Evolutionary conservation across 2,113 vertebrate species (phyloP).

Genomic region (Prionailurus viverrinus): DNA sequence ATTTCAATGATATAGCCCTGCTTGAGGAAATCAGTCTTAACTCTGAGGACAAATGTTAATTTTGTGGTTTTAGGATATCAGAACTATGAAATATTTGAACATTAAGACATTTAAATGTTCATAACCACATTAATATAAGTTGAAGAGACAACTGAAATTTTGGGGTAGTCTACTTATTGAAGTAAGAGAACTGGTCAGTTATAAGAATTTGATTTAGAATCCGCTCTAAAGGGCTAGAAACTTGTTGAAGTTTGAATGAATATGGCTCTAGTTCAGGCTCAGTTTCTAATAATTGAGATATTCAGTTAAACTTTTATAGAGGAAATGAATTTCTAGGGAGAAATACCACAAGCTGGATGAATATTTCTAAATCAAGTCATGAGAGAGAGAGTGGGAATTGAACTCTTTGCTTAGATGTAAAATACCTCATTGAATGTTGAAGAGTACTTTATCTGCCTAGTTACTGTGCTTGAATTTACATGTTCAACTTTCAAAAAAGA

Average conservation of each 20-base stretch:
- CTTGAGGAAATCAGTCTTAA: conserved; percentile 51
- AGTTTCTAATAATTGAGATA: conserved; percentile 28
- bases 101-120: conserved; percentile 28
- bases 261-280: background rate
- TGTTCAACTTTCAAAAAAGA: conserved; percentile 6
- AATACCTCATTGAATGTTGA: background rate
- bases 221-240: background rate
- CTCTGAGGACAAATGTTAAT: conserved; percentile 14
- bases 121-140: background rate
- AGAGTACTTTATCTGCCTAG: conserved; percentile 11
- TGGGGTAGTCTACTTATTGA: background rate
- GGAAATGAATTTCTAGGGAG: background rate
- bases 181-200: background rate
- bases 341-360: background rate
- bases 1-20: background rate
- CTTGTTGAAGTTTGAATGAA: conserved; percentile 2
- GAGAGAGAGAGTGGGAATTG: background rate
- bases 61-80: conserved; percentile 25
- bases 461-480: conserved; percentile 29
- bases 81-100: background rate
- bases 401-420: conserved; percentile 16
- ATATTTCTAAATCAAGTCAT: background rate
- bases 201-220: conserved; percentile 59
- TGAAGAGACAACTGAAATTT: background rate
- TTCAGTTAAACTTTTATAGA: conserved; percentile 26